phyloP scores from a whole-genome alignment of 2,797 vertebrate species.

The Novumbra hubbsi region DNA sequence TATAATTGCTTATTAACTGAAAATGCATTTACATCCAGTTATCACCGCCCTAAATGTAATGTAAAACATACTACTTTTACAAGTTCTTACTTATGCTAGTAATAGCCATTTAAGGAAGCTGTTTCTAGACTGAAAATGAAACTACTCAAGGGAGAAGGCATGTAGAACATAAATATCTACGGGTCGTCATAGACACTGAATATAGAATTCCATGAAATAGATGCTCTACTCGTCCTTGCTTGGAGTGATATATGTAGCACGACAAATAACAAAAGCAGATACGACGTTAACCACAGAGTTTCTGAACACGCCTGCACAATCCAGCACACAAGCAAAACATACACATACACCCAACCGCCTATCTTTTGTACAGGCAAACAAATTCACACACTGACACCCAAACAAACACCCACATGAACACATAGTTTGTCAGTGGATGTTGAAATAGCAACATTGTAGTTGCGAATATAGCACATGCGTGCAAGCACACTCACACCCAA shows the following conservation, averaged over 20 bases:
- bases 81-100: not conserved
- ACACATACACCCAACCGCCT: slow-evolving; percentile 39
- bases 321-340: slow-evolving; percentile 49
- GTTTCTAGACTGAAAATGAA: slow-evolving; percentile 1
- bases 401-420: slow-evolving; percentile 9
- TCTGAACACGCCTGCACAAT: slow-evolving; percentile 67
- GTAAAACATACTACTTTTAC: not conserved
- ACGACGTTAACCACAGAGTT: slow-evolving; percentile 64
- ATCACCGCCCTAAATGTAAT: not conserved
- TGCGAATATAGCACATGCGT: not conserved
- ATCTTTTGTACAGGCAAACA: slow-evolving; percentile 61
- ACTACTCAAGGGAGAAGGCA: not conserved
- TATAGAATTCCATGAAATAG: slow-evolving; percentile 64
- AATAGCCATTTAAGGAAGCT: not conserved
- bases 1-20: too few species aligned
- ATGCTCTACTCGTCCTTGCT: slow-evolving; percentile 58
- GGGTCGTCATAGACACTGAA: slow-evolving; percentile 24
- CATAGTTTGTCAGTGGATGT: not conserved
- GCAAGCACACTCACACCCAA: not conserved
- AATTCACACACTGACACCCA: slow-evolving; percentile 43
- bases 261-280: slow-evolving; percentile 64
- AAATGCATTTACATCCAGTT: not conserved
- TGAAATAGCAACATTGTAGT: slow-evolving; percentile 5
- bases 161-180: not conserved
- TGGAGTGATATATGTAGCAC: slow-evolving; percentile 46